Base-by-base conservation (phyloP, 2,113 vertebrate species). In the Alaudala cheleensis region DNA sequence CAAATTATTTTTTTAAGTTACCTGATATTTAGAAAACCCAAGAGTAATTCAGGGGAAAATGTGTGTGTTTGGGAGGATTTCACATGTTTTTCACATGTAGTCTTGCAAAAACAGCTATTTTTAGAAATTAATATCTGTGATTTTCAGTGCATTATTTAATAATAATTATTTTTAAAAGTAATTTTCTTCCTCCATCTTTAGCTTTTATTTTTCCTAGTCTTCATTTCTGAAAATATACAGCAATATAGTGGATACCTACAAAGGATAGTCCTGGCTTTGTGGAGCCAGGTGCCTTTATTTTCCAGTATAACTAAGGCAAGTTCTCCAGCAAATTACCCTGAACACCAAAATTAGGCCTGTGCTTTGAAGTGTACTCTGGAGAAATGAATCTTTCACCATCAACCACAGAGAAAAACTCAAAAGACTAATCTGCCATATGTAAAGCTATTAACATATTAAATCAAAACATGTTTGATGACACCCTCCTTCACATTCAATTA, bases 41-140 rank as follows among this genome's bases (percentile, higher is more conserved):
- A 29, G 44, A 58, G 14, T 64, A 56, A 76, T 29, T 22, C 0
- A 1, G 9, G 12, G 4, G 3, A 58, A 65, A 51, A 45, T 11
- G 1, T 51, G 40, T 1, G 1, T 39, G 3, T n/a, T 70, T 56
- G 5, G 14, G 7, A 17, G 8, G 0, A 9, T 25, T 80, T 37
- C 37, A 37, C 37, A 37, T 37, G 6, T 45, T 47, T 77, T 54
- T 91, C 77, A 19, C 39, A 20, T 29, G 12, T 78, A 29, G 10
- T 53, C 3, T 33, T 7, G 74, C 18, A 69, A 77, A 79, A 4
- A 6, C 71, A 9, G 12, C 2, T 50, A 17, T 57, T 61, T 91
- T 47, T 12, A 53, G 24, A 60, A 70, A 65, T 33, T 50, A 45
- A 14, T 50, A 39, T 5, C 15, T 1, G 11, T 0, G 0, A 3